Evolutionary conservation across 2,797 vertebrate genomes (phyloP).

Genomic region (Sebastes aleutianus): DNA sequence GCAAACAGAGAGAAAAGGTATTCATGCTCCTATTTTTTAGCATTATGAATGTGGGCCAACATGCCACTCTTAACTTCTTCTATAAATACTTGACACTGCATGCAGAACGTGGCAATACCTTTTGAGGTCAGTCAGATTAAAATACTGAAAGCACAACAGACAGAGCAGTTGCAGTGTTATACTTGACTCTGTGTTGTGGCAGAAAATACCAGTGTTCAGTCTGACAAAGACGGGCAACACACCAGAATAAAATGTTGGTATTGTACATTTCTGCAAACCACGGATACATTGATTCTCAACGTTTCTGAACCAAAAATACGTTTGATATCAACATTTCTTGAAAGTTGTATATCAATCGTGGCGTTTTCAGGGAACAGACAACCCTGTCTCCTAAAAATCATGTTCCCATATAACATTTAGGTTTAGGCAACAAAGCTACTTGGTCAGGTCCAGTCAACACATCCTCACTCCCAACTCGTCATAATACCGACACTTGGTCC

Average conservation of each 20-base stretch:
- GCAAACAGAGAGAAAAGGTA: not conserved
- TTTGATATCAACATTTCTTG: not conserved
- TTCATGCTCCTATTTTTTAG: not conserved
- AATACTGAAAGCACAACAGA: not conserved
- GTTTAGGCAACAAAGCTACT: no score
- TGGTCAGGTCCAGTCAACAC: no score
- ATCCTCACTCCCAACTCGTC: no score
- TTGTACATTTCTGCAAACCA: not conserved
- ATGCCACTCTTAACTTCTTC: not conserved
- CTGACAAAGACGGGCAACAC: not conserved
- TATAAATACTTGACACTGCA: not conserved
- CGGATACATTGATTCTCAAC: not conserved
- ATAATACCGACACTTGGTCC: no score
- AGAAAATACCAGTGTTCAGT: not conserved
- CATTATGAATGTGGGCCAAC: not conserved
- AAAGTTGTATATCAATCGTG: not conserved
- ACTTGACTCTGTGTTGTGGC: slow-evolving; percentile 2
- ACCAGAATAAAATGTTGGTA: not conserved
- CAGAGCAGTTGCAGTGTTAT: not conserved
- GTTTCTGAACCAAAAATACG: not conserved
- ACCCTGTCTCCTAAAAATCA: no score
- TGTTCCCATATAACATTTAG: no score
- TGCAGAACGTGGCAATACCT: not conserved
- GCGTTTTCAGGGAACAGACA: not conserved
- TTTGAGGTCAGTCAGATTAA: not conserved